phyloP scores from a whole-genome alignment of 2,797 vertebrate species.

The Lithobates pipiens region DNA sequence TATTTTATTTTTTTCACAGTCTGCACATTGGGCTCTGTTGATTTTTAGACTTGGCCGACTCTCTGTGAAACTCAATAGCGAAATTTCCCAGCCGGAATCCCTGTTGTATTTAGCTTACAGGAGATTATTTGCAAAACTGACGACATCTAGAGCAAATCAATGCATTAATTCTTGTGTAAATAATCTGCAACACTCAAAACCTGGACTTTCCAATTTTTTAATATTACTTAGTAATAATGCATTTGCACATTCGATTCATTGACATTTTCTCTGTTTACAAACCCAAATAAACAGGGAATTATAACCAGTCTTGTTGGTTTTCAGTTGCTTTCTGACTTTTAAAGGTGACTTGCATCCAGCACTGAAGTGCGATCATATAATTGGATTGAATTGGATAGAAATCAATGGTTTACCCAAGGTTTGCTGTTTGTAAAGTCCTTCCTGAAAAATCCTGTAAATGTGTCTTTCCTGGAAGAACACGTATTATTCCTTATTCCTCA shows the following conservation, averaged over 20 bases:
- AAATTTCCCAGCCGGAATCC: conserved; percentile 16
- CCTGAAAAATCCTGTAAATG: not conserved
- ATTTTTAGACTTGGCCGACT: conserved; percentile 28
- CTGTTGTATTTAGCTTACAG: conserved; percentile 36
- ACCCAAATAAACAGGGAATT: not conserved
- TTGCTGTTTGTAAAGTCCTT: not conserved
- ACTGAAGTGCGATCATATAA: no score
- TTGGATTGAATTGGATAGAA: not conserved
- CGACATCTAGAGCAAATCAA: conserved; percentile 41
- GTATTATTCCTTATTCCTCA: no score
- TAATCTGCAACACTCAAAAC: conserved; percentile 33
- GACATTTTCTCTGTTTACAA: conserved; percentile 23
- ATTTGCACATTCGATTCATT: conserved; percentile 35
- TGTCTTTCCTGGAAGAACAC: no score
- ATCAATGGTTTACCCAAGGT: not conserved
- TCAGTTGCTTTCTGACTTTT: not conserved
- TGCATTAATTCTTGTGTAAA: conserved; percentile 44
- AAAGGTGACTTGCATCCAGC: not conserved
- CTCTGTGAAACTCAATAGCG: conserved; percentile 31
- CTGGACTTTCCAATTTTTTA: conserved; percentile 30
- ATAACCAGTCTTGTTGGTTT: not conserved
- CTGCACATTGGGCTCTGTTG: conserved; percentile 7
- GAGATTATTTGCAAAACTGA: conserved; percentile 50
- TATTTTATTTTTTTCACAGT: not conserved
- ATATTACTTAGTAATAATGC: conserved; percentile 26